Base-by-base conservation (phyloP, 2,888 invertebrate species). In the Heliconius ismenius region DNA sequence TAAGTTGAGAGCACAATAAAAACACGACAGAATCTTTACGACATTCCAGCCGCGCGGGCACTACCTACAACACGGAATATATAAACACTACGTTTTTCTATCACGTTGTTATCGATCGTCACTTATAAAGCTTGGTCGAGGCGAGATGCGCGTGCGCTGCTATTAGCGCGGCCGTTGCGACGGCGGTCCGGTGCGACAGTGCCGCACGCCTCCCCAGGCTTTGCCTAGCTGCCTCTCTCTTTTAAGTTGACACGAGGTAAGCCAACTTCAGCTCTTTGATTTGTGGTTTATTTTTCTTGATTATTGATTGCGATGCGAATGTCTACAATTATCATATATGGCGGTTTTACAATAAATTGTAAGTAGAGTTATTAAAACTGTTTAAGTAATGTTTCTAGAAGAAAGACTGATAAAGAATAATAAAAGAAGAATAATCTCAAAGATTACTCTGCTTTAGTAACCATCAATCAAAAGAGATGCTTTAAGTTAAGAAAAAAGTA, bases 211-310 rank as follows among this genome's bases (percentile, higher is more conserved):
- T 90, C 89, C 91, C 90, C 91, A 85, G 87, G 88, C 87, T 87
- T 85, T 87, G 87, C 90, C 89, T 90, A 89, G 90, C 90, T 91
- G 89, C 93, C 93, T 94, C 93, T 94, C 93, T 93, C 93, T 94
- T 93, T 93, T 91, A 88, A 91, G 86, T 86, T 88, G 86, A 86
- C 87, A 87, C 81, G 83, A 67, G 74, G 76, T 74, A 79, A 68
- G 65, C 69, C 69, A 78, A 74, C 74, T 79, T 76, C 65, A 76
- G 76, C 78, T 73, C 79, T 78, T 73, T 65, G 69, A 68, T 79
- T 77, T 73, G 75, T 60, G 64, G 79, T 77, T 77, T 70, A 67
- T 64, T 77, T 77, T 77, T 24, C 74, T 74, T 58, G 43, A 74
- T 28, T 77, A 58, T 74, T 72, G 65, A 77, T 70, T 32, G 58